Evolutionary conservation across 2,888 invertebrate genomes (phyloP).

Genomic region (Drosophila buzzatii): DNA sequence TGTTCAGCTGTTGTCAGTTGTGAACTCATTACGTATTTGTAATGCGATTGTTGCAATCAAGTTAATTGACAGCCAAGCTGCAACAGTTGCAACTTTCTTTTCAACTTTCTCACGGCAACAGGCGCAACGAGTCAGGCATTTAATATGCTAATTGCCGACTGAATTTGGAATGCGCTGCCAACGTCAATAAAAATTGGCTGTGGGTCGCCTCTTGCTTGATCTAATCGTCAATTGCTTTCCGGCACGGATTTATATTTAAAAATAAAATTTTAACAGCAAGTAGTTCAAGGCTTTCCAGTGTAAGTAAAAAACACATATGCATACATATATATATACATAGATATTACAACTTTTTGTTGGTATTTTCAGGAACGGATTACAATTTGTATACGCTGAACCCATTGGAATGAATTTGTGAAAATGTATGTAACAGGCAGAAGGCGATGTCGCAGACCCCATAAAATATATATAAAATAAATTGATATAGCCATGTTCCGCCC

Average conservation of each 20-base stretch:
- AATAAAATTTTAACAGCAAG: background rate
- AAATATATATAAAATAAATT: no score
- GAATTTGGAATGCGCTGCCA: background rate
- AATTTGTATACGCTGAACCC: no score
- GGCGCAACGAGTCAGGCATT: conserved; percentile 4
- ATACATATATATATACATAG: no score
- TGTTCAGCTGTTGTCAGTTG: conserved; percentile 11
- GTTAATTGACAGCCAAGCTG: conserved; percentile 11
- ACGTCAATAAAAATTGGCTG: background rate
- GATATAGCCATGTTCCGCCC: no score
- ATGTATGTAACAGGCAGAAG: no score
- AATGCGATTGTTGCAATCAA: conserved; percentile 20
- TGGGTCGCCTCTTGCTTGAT: background rate
- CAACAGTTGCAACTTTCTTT: background rate
- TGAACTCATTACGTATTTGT: conserved; percentile 11
- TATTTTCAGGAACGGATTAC: no score
- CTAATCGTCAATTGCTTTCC: background rate
- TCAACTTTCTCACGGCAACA: conserved; percentile 7
- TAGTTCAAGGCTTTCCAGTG: background rate
- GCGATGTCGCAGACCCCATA: no score
- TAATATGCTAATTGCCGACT: conserved; percentile 13
- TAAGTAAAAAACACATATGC: background rate
- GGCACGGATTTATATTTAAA: background rate
- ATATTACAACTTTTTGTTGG: no score
- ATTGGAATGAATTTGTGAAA: no score